Conservation (phyloP, 2,888 invertebrate genomes). For the Ormyrus labotus region DNA sequence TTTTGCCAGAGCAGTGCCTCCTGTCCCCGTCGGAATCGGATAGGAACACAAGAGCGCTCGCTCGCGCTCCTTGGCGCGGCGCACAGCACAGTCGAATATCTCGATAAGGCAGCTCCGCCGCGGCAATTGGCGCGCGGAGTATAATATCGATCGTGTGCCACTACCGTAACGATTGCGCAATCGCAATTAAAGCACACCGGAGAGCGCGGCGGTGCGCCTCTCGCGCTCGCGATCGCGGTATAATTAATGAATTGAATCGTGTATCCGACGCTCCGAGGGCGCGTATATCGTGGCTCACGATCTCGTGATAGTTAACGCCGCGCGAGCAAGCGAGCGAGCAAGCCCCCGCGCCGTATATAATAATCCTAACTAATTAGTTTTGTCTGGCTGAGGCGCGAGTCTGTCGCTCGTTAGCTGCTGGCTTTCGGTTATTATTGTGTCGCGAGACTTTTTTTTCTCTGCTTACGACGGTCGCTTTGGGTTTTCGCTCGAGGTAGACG, state of each 20-base stretch:
- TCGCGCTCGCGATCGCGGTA: conserved; percentile 65
- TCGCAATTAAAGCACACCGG: conserved; percentile 66
- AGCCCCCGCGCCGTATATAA: conserved; percentile 29
- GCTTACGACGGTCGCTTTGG: too few species aligned
- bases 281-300: conserved; percentile 65
- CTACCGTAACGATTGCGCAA: conserved; percentile 63
- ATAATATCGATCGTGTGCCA: conserved; percentile 56
- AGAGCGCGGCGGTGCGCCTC: conserved; percentile 33
- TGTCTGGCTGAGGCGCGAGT: not conserved
- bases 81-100: conserved; percentile 13
- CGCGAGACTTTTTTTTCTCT: too few species aligned
- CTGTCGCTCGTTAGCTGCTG: not conserved
- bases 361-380: conserved; percentile 51
- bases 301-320: conserved; percentile 53
- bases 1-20: not conserved
- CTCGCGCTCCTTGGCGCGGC: too few species aligned
- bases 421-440: too few species aligned
- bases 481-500: too few species aligned
- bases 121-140: conserved; percentile 31
- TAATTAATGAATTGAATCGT: conserved; percentile 71
- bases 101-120: conserved; percentile 33
- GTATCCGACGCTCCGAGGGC: conserved; percentile 64
- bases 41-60: not conserved
- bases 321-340: conserved; percentile 26
- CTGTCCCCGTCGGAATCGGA: conserved; percentile 18